These are phyloP conservation scores for Globodera rostochiensis DNA, from an alignment of 1,140 invertebrate species.

Conservation along the genomic window DNA sequence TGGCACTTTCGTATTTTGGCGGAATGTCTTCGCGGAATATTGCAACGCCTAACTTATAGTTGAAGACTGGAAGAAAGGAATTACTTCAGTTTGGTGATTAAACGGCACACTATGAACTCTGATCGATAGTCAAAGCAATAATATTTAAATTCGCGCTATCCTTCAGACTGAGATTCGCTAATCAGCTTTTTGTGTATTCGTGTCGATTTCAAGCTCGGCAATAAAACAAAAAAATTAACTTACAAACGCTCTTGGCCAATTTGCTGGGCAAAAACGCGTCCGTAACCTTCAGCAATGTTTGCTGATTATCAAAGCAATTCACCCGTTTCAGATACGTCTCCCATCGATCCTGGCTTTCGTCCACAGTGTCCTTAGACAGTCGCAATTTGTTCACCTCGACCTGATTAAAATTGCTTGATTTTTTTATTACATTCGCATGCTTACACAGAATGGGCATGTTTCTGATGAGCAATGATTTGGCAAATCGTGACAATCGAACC, in stretches of 20 bases:
- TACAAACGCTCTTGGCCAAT: neutral
- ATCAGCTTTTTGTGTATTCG: too few species aligned
- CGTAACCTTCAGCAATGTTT: neutral
- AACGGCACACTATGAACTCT: neutral
- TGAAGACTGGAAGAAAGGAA: neutral
- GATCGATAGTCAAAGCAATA: too few species aligned
- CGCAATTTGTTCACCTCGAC: neutral
- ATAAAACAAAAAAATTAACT: neutral
- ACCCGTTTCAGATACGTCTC: neutral
- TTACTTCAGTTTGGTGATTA: neutral
- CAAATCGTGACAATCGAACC: neutral
- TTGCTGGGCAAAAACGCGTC: neutral
- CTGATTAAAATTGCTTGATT: neutral
- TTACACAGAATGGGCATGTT: neutral
- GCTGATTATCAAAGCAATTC: neutral
- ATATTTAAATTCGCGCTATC: neutral
- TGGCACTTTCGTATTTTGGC: neutral
- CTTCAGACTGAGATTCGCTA: too few species aligned
- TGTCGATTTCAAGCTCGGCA: too few species aligned
- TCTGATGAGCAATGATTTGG: neutral
- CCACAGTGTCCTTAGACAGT: neutral
- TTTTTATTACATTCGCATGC: neutral
- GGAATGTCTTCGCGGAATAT: neutral
- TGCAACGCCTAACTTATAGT: neutral
- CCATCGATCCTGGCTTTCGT: neutral